These are phyloP conservation scores for Copsychus sechellarum DNA, from an alignment of 2,113 vertebrate genomes.

Conservation along the genomic window DNA sequence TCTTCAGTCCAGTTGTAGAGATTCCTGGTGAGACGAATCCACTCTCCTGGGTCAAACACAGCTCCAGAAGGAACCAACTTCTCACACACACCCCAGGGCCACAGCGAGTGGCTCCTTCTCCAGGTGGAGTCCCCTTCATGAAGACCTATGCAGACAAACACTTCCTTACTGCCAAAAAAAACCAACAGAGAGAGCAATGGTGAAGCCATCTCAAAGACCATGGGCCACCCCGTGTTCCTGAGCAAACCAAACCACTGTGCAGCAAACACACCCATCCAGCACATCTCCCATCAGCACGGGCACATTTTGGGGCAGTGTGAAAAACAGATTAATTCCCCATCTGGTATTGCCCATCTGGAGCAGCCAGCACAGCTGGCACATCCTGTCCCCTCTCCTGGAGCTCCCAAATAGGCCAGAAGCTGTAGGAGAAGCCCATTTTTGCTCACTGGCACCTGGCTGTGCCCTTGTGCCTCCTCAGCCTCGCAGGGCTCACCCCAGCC, in stretches of 20 bases:
- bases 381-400: neutral
- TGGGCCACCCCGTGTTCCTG: fast-evolving
- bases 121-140: constrained; percentile 91
- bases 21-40: constrained; percentile 81
- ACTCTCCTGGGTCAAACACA: constrained; percentile 83
- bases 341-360: neutral
- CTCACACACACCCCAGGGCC: constrained; percentile 93
- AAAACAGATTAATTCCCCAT: neutral
- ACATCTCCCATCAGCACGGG: neutral
- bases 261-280: neutral
- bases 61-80: constrained; percentile 80
- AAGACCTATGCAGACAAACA: constrained; percentile 92
- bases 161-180: constrained; percentile 79
- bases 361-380: neutral
- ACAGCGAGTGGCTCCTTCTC: constrained; percentile 83
- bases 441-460: constrained; percentile 2
- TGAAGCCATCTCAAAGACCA: neutral
- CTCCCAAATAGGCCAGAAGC: neutral
- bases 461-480: constrained; percentile 41
- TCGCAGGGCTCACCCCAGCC: constrained; percentile 32
- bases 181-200: neutral
- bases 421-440: neutral
- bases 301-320: neutral
- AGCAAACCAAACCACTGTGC: neutral
- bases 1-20: constrained; percentile 94